Conservation (phyloP, 2,888 invertebrate species). For the Camptogramma bilineatum region DNA sequence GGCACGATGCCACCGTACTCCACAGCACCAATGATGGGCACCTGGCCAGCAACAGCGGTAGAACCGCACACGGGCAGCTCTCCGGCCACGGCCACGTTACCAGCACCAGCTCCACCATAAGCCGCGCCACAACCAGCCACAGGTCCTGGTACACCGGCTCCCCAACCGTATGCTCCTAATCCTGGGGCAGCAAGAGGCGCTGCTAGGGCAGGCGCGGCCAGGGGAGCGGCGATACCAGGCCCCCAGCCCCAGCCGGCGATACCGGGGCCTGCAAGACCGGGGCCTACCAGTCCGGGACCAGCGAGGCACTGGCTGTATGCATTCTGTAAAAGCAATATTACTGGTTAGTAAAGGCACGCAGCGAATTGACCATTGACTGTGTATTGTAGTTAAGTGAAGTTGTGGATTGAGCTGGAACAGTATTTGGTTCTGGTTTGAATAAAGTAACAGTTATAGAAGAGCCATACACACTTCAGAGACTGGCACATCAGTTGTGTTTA, state of each 20-base stretch:
- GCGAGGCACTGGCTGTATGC: slow-evolving; percentile 40
- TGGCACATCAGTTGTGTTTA: too few relatives aligned
- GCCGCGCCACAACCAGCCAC: slow-evolving; percentile 4
- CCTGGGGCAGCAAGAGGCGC: slow-evolving; percentile 1
- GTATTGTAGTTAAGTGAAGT: too few relatives aligned
- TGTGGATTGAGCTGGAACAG: too few relatives aligned
- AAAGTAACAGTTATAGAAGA: too few relatives aligned
- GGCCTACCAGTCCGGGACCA: slow-evolving; percentile 18
- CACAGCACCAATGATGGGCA: slow-evolving; percentile 55
- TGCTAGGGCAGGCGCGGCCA: not conserved
- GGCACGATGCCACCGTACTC: slow-evolving; percentile 53
- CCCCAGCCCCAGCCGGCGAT: slow-evolving; percentile 7
- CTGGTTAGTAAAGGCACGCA: not conserved
- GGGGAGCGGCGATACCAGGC: slow-evolving; percentile 1
- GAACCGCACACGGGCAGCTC: slow-evolving; percentile 50
- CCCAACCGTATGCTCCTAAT: slow-evolving; percentile 12
- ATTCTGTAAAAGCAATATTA: slow-evolving; percentile 29
- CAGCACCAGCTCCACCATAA: slow-evolving; percentile 39
- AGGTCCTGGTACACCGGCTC: not conserved
- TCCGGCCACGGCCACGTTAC: slow-evolving; percentile 41
- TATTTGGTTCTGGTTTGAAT: too few relatives aligned
- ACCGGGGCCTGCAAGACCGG: slow-evolving; percentile 21
- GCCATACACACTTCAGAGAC: too few relatives aligned
- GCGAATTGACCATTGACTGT: too few relatives aligned
- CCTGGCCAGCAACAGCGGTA: slow-evolving; percentile 52